Base-by-base conservation (phyloP, 2,113 vertebrate species). In the Pseudopipra pipra region DNA sequence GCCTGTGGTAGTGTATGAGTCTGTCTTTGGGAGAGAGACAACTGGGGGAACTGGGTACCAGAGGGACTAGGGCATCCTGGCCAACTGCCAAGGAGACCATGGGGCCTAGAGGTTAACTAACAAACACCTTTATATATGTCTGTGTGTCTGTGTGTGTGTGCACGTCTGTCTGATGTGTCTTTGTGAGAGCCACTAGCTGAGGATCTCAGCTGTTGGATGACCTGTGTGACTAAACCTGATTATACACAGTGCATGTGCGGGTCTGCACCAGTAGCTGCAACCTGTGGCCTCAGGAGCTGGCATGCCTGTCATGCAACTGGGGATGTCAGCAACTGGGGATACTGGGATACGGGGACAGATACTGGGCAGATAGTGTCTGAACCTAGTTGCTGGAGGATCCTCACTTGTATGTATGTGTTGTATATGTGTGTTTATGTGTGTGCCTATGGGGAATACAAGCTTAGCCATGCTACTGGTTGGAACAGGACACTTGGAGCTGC, bases 81-180 rank as follows among this genome's bases (percentile, higher is more conserved):
- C 8, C 44, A 59, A 22, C 41, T 51, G 46, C 21, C 33, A 35
- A 51, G 14, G 35, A 46, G 58, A 67, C 17, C 6, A 4, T 7
- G 33, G 6, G 3, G 14, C 21, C 17, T 65, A 39, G 13, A 1
- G 11, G 17, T 16, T 6, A 6, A 43, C 14, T n/a, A 37, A n/a
- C 37, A 51, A 18, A 55, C 22, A 8, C 5, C 22, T 59, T 61
- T 41, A 8, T 37, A 3, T 31, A 25, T 3, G 3, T 68, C 22
- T 37, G 17, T 47, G 28, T 87, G 10, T 18, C 17, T 37, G 3
- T 12, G 9, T 27, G 3, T 44, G 8, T 8, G 18, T 5, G 8
- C 27, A 30, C 1, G 10, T 24, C 21, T 31, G 2, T 14, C 18
- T 17, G 1, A 10, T 9, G 5, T 3, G 2, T 22, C 16, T 28